phyloP scores from a whole-genome alignment of 2,113 vertebrate species.

The Cavia aperea region DNA sequence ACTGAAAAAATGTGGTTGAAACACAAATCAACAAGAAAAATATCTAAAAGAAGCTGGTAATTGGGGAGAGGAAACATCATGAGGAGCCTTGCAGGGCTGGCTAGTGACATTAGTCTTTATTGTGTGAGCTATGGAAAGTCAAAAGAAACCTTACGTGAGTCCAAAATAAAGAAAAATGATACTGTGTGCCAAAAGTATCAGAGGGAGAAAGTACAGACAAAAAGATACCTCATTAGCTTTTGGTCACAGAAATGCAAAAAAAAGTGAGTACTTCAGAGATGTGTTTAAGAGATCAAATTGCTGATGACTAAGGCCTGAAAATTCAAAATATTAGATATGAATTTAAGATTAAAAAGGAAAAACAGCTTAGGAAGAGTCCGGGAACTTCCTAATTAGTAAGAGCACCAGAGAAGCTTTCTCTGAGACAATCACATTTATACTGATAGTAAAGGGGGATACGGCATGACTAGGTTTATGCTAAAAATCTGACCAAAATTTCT shows the following conservation, averaged over 20 bases:
- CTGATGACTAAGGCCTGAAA: neutral
- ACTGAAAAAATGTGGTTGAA: neutral
- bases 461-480: neutral
- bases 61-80: neutral
- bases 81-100: neutral
- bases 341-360: neutral
- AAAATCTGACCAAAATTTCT: constrained; percentile 8
- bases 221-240: neutral
- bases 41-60: neutral
- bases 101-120: neutral
- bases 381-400: constrained; percentile 32
- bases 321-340: constrained; percentile 16
- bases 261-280: neutral
- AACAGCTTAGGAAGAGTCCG: neutral
- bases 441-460: neutral
- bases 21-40: neutral
- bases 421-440: neutral
- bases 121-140: neutral
- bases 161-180: neutral
- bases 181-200: neutral
- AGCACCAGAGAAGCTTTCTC: neutral
- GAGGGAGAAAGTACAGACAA: neutral
- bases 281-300: constrained; percentile 7
- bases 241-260: neutral
- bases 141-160: neutral